phyloP scores from a whole-genome alignment of 2,888 invertebrate species.

The Dusona sp. region DNA sequence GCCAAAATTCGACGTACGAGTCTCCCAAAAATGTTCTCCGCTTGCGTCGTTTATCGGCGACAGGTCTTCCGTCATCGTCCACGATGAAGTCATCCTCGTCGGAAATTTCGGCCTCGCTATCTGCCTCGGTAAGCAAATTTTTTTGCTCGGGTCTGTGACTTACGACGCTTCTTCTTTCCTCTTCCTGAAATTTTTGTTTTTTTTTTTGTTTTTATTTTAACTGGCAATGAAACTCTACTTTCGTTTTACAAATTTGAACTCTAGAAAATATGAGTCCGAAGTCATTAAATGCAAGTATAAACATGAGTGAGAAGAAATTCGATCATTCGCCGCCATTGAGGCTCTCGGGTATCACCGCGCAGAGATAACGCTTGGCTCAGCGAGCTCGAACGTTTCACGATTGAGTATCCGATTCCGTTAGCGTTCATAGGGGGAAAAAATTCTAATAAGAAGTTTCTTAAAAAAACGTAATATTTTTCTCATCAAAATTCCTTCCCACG shows the following conservation, averaged over 20 bases:
- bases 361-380: constrained; percentile 7
- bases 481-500: too few species aligned
- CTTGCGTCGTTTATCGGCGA: constrained; percentile 91
- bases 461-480: background rate
- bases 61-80: constrained; percentile 95
- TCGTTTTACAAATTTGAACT: background rate
- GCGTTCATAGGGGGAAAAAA: background rate
- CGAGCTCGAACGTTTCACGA: background rate
- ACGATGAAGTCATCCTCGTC: constrained; percentile 99
- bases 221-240: background rate
- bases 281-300: background rate
- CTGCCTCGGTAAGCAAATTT: constrained; percentile 90
- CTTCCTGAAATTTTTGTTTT: constrained; percentile 88
- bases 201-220: background rate
- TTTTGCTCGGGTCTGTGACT: constrained; percentile 88
- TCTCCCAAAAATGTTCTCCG: constrained; percentile 92
- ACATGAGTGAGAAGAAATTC: background rate
- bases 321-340: background rate
- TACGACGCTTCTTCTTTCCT: constrained; percentile 91
- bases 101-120: constrained; percentile 91
- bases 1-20: constrained; percentile 87
- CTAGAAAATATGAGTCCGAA: background rate
- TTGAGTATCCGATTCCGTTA: background rate
- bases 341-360: background rate
- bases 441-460: background rate